Conservation (phyloP, 2,888 invertebrate genomes). For the Polydesmus complanatus region DNA sequence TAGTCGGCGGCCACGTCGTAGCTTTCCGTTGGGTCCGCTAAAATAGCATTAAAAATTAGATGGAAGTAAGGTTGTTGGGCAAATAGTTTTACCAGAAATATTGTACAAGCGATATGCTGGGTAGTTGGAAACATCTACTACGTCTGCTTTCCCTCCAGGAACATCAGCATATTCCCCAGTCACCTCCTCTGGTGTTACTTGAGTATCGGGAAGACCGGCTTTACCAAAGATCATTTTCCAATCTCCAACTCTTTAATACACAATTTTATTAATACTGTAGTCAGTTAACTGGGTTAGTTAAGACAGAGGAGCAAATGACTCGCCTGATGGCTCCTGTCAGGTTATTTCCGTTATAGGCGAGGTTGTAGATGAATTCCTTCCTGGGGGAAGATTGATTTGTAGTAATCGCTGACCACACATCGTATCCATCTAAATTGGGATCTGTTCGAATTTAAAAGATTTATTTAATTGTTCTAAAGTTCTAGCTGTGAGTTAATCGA, state of each 20-base stretch:
- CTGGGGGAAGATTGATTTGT: slow-evolving; percentile 19
- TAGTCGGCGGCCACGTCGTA: background rate
- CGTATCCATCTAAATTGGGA: slow-evolving; percentile 27
- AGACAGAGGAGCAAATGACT: too few species aligned
- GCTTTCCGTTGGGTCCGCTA: background rate
- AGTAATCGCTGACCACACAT: slow-evolving; percentile 28
- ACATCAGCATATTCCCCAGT: background rate
- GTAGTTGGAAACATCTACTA: background rate
- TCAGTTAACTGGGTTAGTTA: too few species aligned
- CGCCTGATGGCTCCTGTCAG: slow-evolving; percentile 23
- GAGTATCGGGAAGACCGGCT: slow-evolving; percentile 26
- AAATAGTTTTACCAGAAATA: background rate
- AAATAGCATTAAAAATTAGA: background rate
- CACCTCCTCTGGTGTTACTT: slow-evolving; percentile 23
- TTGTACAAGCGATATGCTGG: background rate
- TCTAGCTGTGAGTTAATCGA: background rate
- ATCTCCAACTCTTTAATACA: slow-evolving; percentile 29
- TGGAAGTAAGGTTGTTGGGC: background rate
- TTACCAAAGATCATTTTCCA: slow-evolving; percentile 34
- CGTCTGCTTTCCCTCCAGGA: background rate
- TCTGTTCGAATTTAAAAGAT: slow-evolving; percentile 13
- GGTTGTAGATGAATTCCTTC: slow-evolving; percentile 18
- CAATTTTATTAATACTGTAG: too few species aligned
- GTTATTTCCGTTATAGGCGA: slow-evolving; percentile 11
- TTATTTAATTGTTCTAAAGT: too few species aligned